These are phyloP conservation scores for Decapterus maruadsi DNA, from an alignment of 2,797 vertebrate species.

Conservation along the genomic window DNA sequence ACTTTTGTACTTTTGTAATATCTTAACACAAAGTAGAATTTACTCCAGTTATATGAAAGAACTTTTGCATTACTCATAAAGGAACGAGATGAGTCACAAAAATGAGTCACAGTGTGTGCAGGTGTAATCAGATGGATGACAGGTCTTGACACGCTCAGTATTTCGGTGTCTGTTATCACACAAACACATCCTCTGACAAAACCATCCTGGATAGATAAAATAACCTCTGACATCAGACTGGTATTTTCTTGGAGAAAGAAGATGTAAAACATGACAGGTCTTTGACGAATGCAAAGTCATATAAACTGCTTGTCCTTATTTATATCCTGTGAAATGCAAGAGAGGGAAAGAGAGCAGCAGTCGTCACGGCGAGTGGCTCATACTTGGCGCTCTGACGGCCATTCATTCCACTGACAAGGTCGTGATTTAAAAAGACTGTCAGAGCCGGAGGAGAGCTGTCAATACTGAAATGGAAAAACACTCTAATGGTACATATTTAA, in stretches of 20 bases:
- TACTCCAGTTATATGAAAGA: no score
- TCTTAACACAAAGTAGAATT: no score
- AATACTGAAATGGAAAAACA: conserved; percentile 32
- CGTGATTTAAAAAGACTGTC: conserved; percentile 11
- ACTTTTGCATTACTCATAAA: no score
- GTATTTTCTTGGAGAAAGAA: background rate
- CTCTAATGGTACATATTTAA: conserved; percentile 28
- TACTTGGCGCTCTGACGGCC: background rate
- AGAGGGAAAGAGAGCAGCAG: background rate
- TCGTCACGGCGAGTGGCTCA: background rate
- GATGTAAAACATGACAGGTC: background rate
- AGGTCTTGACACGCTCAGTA: background rate
- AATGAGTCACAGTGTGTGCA: background rate
- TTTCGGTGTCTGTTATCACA: background rate
- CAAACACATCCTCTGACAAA: background rate
- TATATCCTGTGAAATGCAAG: background rate
- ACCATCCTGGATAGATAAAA: background rate
- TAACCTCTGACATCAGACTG: background rate
- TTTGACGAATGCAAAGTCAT: background rate
- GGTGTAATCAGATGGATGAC: background rate
- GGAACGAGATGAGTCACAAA: no score
- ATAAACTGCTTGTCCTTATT: background rate
- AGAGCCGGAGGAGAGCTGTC: conserved; percentile 24
- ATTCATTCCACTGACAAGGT: conserved; percentile 10
- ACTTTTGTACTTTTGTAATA: no score